A percentile compares a stretch with the other conserved stretches of the same genome.
phyloP scores from a whole-genome alignment of 2,113 vertebrate species.

The Chloropsis cyanopogon region DNA sequence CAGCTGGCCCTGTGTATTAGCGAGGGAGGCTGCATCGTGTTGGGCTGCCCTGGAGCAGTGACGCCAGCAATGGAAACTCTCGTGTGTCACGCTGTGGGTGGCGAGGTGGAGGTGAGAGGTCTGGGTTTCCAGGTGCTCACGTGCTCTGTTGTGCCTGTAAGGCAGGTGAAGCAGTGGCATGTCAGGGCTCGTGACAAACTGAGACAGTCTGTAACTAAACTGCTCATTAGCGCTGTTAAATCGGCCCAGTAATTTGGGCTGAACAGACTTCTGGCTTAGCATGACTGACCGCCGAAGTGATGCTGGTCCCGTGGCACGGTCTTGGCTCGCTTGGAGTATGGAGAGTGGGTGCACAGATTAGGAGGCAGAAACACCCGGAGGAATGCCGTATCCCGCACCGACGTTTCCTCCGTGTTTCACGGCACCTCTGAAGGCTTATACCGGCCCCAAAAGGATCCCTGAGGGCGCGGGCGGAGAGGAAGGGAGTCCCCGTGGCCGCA shows the following conservation, averaged over 20 bases:
- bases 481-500: neutral
- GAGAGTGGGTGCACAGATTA: neutral
- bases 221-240: neutral
- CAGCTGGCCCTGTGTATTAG: neutral
- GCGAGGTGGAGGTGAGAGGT: neutral
- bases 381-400: no score
- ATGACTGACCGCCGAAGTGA: neutral
- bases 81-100: accelerated
- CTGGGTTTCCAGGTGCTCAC: neutral
- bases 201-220: neutral
- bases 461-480: no score
- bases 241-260: neutral
- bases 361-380: neutral
- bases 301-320: no score
- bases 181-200: neutral
- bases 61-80: neutral
- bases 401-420: neutral
- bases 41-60: neutral
- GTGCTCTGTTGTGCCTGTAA: neutral
- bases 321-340: neutral
- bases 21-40: accelerated
- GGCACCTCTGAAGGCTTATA: neutral
- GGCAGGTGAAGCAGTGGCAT: neutral
- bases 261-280: neutral
- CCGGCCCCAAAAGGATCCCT: neutral